Base-by-base conservation (phyloP, 2,797 vertebrate species). In the Paramormyrops hopkinsi region DNA sequence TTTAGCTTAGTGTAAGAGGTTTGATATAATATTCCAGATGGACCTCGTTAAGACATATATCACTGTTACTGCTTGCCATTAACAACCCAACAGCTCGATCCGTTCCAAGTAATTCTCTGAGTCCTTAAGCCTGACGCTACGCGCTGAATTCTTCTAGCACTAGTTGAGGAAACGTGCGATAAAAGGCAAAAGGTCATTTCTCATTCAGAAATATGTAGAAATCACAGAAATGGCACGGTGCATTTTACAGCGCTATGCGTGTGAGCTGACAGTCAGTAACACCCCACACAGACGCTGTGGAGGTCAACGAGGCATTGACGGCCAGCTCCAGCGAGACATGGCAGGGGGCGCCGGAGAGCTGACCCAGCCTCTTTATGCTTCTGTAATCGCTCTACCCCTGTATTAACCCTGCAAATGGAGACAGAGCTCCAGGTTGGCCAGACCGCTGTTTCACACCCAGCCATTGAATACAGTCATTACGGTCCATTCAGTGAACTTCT, bases 381-480 rank as follows among this genome's bases (percentile, higher is more conserved):
- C 91, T 91, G 90, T 94, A 93, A 95, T 95, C 90, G 89, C 91
- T 95, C 93, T 95, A 92, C 91, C 94, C 82, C 94, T 94, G 93
- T 93, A 94, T 95, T 94, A 96, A 93, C 93, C 93, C 89, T 69
- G 65, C 87, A 91, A 94, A 95, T 94, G 93, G 94, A 95, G 94
- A 95, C 93, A 90, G 93, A 92, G 92, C 86, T 69, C 59, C 79
- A 82, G 22, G 17, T 22, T 41, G 22, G 1, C 87, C 46, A 12
- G 62, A 69, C 25, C 11, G 3, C 48, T 69, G 54, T 51, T 85
- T 79, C 25, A 76, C 69, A 76, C 51, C 83, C 41, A 41, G 17
- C 12, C 44, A 54, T 62, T n/a, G 48, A 82, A 11, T 14, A 53
- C 25, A 50, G 79, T 44, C 44, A 88, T 69, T 83, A 17, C 22